Base-by-base conservation (phyloP, 2,113 vertebrate genomes). In the Dromas ardeola region DNA sequence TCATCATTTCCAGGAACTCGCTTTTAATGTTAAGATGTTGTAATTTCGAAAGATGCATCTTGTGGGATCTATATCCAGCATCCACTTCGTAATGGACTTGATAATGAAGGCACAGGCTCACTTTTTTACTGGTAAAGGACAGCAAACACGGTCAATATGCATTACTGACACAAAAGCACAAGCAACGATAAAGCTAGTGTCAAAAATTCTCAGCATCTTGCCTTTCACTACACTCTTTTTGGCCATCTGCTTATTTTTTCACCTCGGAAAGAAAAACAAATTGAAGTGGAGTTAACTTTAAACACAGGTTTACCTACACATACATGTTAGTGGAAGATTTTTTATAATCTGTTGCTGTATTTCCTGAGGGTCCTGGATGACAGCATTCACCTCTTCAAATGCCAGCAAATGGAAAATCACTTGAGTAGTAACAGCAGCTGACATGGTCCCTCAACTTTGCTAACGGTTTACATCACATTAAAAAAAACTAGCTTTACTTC, bases 51-150 rank as follows among this genome's bases (percentile, higher is more conserved):
- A 93, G 82, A 56, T 94, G 77, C 77, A 93, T 95, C 96, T 73
- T 88, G 70, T 80, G 95, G 61, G 67, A 69, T 91, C 87, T 95
- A 95, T 43, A 96, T 47, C 82, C 91, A 87, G 91, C 95, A 95
- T 97, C 72, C 92, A 95, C 49, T 96, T 96, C 5, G 14, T 90
- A 95, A 97, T 67, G 63, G 86, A 88, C 89, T 97, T 97, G 95
- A 93, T 87, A 97, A 97, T 92, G 95, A 98, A 97, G 97, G 97
- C 98, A 98, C 97, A 96, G 96, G 90, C 87, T 97, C 95, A 96
- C 93, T 93, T 94, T 95, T 93, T 72, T 93, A 90, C 94, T 82
- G 82, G 73, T 90, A 78, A 97, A 96, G 92, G 93, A 97, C 91
- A 93, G 81, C 95, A 96, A 86, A 96, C 91, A 97, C 59, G 0